Evolutionary conservation across 2,888 invertebrate species (phyloP), one percentile per base, ranked within the genome.

Genomic region (Dilophus febrilis): DNA sequence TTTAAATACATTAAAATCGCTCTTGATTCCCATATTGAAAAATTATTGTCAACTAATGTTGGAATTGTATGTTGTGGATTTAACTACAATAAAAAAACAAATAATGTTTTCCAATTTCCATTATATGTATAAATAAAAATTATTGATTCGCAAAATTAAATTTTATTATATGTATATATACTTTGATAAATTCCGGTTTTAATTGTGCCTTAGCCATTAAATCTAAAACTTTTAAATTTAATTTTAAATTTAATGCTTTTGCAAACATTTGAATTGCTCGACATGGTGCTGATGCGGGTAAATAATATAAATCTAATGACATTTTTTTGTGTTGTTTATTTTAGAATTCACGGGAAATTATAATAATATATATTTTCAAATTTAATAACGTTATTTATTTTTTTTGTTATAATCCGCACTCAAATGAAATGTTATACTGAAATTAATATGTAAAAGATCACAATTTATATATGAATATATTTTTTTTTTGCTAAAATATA

Each of bases 181-280:
- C 75, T 65, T 74, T 72, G 35, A 75, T 14, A 50, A 64, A 77
- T 50, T 75, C 76, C 0, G 75, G 74, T 28, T 66, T 71, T 37
- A 72, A 48, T 27, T 76, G 72, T 48, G 74, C 74, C 1, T 69
- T 68, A 37, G 58, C 61, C 63, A 65, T 63, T 18, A 75, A 52
- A 50, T 74, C 61, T 10, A 64, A 52, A 1, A 52, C 32, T 50
- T 72, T 75, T 35, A 69, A 54, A 52, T 76, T 73, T 42, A 76
- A 51, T 2, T 71, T 64, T 26, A 76, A 58, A 3, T 70, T 72
- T 11, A 76, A 42, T 22, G 69, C 69, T 43, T 70, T 70, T 7
- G 74, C 74, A 1, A 67, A 58, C 40, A 76, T 55, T 33, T 68
- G 59, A 4, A 72, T 73, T 1, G 67, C 54, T n/a, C 74, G 62